Conservation (phyloP, 2,797 vertebrate genomes). For the Oceanodroma leucorhoa region DNA sequence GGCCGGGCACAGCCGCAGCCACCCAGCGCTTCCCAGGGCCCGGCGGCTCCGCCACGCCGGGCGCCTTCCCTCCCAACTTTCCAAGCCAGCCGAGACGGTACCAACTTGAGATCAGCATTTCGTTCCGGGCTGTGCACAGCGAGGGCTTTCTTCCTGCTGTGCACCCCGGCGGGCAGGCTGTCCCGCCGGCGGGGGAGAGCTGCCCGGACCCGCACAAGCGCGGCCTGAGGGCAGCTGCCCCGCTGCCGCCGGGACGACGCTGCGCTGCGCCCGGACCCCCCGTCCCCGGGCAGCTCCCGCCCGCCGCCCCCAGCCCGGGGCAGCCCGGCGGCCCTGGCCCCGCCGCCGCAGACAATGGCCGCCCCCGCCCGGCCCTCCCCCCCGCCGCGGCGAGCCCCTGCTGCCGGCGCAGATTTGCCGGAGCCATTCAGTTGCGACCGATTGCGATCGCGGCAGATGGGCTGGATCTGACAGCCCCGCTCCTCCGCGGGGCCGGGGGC, state of each 20-base stretch:
- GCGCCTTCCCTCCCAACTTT: background rate
- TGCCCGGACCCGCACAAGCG: background rate
- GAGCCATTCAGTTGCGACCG: slow-evolving; percentile 85
- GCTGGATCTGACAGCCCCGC: slow-evolving; percentile 75
- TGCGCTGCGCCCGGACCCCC: background rate
- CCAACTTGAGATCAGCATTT: fast-evolving
- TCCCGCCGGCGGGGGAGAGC: background rate
- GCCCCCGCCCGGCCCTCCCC: background rate
- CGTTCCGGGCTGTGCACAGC: fast-evolving
- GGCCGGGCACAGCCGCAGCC: background rate
- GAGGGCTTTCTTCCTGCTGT: fast-evolving
- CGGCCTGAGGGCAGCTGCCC: background rate
- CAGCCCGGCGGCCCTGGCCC: background rate
- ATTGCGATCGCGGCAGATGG: slow-evolving; percentile 89
- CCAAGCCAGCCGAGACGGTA: too few species aligned
- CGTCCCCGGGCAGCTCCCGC: background rate
- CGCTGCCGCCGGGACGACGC: background rate
- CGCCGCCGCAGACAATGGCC: slow-evolving; percentile 78
- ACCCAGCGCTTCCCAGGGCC: too few species aligned
- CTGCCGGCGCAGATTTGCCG: slow-evolving; percentile 78
- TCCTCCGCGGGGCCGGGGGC: slow-evolving; percentile 66
- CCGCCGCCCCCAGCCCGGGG: background rate
- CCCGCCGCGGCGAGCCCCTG: slow-evolving; percentile 52
- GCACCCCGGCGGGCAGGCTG: background rate
- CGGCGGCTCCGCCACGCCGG: too few species aligned